Evolutionary conservation across 2,888 invertebrate species (phyloP).

Genomic region (Hybos culiciformis): DNA sequence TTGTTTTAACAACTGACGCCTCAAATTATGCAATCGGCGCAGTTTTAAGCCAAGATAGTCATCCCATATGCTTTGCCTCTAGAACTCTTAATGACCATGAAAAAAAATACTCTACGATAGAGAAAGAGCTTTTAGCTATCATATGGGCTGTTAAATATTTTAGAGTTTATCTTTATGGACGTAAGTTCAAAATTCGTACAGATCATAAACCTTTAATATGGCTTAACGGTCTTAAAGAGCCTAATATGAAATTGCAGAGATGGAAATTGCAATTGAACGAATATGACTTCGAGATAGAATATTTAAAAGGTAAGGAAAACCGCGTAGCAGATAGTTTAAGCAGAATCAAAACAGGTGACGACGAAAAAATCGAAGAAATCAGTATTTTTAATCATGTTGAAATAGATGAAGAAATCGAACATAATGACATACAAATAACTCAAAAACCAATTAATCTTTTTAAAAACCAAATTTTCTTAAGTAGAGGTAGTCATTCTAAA

Average conservation of each 20-base stretch:
- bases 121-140: slow-evolving; percentile 4
- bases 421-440: not conserved
- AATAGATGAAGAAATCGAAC: slow-evolving; percentile 2
- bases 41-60: slow-evolving; percentile 8
- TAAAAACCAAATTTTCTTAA: slow-evolving; percentile 5
- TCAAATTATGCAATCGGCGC: slow-evolving; percentile 7
- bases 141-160: slow-evolving; percentile 1
- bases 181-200: too few relatives aligned
- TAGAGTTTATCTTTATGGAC: too few relatives aligned
- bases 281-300: not conserved
- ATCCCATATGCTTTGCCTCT: slow-evolving; percentile 7
- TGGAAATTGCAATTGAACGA: too few relatives aligned
- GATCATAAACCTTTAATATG: too few relatives aligned
- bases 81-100: slow-evolving; percentile 4
- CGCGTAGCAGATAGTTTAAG: not conserved
- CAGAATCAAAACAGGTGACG: not conserved
- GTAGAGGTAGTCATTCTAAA: not conserved
- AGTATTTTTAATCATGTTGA: too few relatives aligned
- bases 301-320: not conserved
- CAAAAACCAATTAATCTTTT: slow-evolving; percentile 4
- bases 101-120: slow-evolving; percentile 3
- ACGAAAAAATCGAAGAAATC: not conserved
- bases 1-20: slow-evolving; percentile 10
- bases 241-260: too few relatives aligned
- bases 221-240: too few relatives aligned